A percentile compares a stretch with the other conserved stretches of the same genome.
These are phyloP conservation scores for Burhinus oedicnemus DNA, from an alignment of 2,113 vertebrate species.

Conservation along the genomic window DNA sequence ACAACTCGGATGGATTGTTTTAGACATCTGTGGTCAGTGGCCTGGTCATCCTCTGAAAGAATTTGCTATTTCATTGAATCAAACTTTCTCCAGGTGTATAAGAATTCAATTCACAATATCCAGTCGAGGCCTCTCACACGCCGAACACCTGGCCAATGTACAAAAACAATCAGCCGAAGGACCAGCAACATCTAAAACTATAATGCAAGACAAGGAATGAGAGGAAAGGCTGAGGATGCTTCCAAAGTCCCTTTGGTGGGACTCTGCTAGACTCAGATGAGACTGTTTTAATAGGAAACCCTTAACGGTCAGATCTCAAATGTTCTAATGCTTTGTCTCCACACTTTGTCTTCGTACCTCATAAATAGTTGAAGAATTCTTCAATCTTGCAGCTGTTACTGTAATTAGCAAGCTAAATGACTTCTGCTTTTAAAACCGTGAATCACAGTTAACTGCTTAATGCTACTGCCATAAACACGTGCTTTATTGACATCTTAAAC, in stretches of 20 bases:
- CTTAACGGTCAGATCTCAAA: background rate
- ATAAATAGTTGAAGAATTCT: constrained; percentile 29
- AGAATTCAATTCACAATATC: background rate
- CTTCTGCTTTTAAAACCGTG: background rate
- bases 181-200: background rate
- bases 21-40: background rate
- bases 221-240: background rate
- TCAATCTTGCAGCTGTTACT: constrained; percentile 6
- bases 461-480: background rate
- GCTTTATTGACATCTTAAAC: background rate
- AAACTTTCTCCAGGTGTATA: background rate
- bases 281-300: background rate
- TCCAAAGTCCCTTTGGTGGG: background rate
- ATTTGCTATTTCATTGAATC: background rate
- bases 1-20: background rate
- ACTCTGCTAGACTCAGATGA: background rate
- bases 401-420: constrained; percentile 21
- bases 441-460: constrained; percentile 12
- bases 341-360: background rate
- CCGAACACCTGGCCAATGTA: background rate
- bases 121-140: background rate
- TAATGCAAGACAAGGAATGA: background rate
- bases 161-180: background rate
- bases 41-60: background rate
- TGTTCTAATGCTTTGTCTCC: background rate